These are phyloP conservation scores for Zygaena filipendulae DNA, from an alignment of 2,888 invertebrate genomes.

Conservation along the genomic window DNA sequence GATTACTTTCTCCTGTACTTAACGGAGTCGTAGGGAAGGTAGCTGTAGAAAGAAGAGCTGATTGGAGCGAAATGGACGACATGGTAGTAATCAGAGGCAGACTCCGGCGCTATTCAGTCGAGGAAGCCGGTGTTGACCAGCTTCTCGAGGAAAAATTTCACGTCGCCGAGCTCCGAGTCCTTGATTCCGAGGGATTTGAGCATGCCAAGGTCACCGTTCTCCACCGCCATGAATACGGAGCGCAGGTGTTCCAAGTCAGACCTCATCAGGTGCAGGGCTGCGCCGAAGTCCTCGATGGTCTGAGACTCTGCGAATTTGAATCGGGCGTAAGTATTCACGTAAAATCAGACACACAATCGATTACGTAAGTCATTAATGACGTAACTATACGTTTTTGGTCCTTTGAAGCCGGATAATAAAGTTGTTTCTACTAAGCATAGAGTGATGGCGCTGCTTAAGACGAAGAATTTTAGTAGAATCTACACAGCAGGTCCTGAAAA, in stretches of 20 bases:
- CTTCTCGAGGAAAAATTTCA: slow-evolving; percentile 96
- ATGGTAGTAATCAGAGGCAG: slow-evolving; percentile 78
- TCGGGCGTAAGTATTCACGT: neutral
- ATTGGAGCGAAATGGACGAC: slow-evolving; percentile 74
- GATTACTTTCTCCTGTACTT: slow-evolving; percentile 52
- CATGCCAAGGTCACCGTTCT: slow-evolving; percentile 94
- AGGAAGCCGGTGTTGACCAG: slow-evolving; percentile 95
- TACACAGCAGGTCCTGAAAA: too few relatives aligned
- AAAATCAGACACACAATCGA: neutral
- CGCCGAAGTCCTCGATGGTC: slow-evolving; percentile 94
- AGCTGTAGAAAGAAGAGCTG: slow-evolving; percentile 79
- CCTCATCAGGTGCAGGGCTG: slow-evolving; percentile 85
- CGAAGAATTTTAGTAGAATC: too few relatives aligned
- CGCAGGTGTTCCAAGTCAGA: slow-evolving; percentile 92
- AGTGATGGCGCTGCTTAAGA: too few relatives aligned
- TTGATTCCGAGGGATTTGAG: slow-evolving; percentile 94
- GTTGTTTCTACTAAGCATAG: too few relatives aligned
- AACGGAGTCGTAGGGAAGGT: slow-evolving; percentile 69
- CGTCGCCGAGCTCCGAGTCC: slow-evolving; percentile 94
- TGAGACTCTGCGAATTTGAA: slow-evolving; percentile 79
- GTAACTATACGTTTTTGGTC: too few relatives aligned
- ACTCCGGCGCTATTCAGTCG: slow-evolving; percentile 85
- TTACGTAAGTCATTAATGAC: too few relatives aligned
- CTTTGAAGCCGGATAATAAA: too few relatives aligned
- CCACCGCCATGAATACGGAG: slow-evolving; percentile 95